Conservation (phyloP, 2,888 invertebrate species). For the Toxonevra muliebris region DNA sequence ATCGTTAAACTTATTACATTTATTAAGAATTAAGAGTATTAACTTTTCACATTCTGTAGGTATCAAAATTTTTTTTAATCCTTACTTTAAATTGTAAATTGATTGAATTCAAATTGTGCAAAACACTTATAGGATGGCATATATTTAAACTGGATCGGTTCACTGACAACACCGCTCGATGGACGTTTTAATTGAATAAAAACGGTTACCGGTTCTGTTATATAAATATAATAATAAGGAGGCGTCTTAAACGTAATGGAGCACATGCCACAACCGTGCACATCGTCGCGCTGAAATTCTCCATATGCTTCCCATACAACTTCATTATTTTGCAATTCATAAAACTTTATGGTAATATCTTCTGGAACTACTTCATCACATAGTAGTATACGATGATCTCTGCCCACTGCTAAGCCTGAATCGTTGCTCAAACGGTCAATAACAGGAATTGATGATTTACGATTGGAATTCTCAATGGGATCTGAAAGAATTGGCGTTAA, state of each 20-base stretch:
- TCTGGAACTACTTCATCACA: conserved; percentile 91
- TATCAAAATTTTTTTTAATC: too few relatives aligned
- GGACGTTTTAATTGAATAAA: conserved; percentile 26
- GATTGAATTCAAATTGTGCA: not conserved
- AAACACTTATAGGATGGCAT: not conserved
- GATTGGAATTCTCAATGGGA: conserved; percentile 92
- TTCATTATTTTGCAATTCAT: conserved; percentile 73
- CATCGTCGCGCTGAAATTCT: conserved; percentile 79
- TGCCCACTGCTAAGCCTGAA: conserved; percentile 82
- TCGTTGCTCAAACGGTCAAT: conserved; percentile 82
- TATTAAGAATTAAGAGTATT: too few relatives aligned
- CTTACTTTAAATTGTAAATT: too few relatives aligned
- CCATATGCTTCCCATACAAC: conserved; percentile 83
- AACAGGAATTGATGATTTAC: conserved; percentile 86
- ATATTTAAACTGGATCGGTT: conserved; percentile 12
- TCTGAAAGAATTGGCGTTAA: conserved; percentile 84
- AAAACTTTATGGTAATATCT: conserved; percentile 88
- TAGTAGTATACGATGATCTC: conserved; percentile 86
- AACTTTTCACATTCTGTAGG: too few relatives aligned
- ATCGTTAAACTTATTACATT: too few relatives aligned
- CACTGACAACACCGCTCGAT: conserved; percentile 10
- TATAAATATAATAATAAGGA: conserved; percentile 73
- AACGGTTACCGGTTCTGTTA: conserved; percentile 75
- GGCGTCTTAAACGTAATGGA: conserved; percentile 85
- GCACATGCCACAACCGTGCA: conserved; percentile 77